A percentile compares a stretch with the other conserved stretches of the same genome.
phyloP scores from a whole-genome alignment of 2,797 vertebrate species.

The Enteromius paludinosus region DNA sequence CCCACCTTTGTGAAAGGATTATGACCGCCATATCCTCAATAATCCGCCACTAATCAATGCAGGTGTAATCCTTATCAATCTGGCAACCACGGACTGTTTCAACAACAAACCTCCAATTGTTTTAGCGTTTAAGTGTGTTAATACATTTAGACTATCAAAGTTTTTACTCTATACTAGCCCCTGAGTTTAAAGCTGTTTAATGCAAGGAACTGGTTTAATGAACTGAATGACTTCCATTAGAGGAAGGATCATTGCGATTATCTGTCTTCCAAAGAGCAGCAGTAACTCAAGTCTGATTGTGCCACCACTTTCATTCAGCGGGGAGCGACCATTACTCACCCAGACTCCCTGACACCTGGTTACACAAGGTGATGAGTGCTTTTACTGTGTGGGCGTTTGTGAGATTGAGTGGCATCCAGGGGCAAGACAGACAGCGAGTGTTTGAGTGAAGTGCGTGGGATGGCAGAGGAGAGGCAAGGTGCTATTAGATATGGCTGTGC shows the following conservation, averaged over 20 bases:
- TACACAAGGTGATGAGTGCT: constrained; percentile 42
- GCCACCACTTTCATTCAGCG: constrained; percentile 18
- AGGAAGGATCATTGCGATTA: constrained; percentile 8
- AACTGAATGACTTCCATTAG: constrained; percentile 4
- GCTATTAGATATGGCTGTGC: constrained; percentile 1
- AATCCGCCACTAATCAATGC: constrained; percentile 39
- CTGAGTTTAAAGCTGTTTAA: not conserved
- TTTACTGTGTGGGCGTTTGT: constrained; percentile 21
- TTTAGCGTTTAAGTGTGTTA: not conserved
- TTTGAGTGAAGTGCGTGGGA: constrained; percentile 30
- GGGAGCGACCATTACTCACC: constrained; percentile 9
- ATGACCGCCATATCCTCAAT: constrained; percentile 19
- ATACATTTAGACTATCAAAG: not conserved
- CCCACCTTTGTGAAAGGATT: constrained; percentile 28
- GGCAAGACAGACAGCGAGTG: constrained; percentile 33
- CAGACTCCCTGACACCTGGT: constrained; percentile 45
- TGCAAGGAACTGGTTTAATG: not conserved
- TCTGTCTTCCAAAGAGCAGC: not conserved
- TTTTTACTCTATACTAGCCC: not conserved
- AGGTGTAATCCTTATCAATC: constrained; percentile 28
- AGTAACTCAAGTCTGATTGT: constrained; percentile 13
- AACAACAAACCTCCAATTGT: not conserved
- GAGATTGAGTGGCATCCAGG: constrained; percentile 27
- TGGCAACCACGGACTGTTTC: constrained; percentile 24
- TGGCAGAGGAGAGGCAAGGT: constrained; percentile 11